phyloP scores from a whole-genome alignment of 2,113 vertebrate genomes.

The Oryzias melastigma region DNA sequence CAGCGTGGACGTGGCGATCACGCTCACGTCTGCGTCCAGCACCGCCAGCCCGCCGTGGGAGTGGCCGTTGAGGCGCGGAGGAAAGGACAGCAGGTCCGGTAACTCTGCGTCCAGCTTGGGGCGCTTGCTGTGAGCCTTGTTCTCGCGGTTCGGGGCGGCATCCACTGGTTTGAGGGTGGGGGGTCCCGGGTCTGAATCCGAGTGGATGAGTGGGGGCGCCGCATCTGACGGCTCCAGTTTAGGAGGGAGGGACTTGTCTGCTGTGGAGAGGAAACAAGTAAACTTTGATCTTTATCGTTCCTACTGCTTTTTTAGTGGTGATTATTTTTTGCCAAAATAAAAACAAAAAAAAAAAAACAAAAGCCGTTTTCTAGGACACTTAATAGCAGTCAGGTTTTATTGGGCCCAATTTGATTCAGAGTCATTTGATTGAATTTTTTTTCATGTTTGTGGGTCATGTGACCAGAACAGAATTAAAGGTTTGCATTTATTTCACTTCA shows the following conservation, averaged over 20 bases:
- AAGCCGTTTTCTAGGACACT: too few species aligned
- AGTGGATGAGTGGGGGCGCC: constrained; percentile 89
- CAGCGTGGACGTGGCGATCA: constrained; percentile 85
- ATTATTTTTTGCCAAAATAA: too few species aligned
- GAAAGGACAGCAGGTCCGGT: constrained; percentile 76
- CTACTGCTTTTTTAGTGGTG: too few species aligned
- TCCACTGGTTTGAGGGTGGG: constrained; percentile 96
- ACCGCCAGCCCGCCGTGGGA: constrained; percentile 81
- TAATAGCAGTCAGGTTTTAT: too few species aligned
- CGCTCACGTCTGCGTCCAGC: constrained; percentile 84
- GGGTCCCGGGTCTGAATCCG: constrained; percentile 89
- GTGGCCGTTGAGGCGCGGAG: constrained; percentile 85
- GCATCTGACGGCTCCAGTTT: constrained; percentile 95
- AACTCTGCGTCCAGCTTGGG: constrained; percentile 82
- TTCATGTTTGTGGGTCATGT: too few species aligned
- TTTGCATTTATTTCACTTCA: too few species aligned
- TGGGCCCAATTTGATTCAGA: too few species aligned
- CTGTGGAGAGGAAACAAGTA: constrained; percentile 66
- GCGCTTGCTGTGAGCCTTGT: constrained; percentile 78
- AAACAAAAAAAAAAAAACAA: too few species aligned
- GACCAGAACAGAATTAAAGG: too few species aligned
- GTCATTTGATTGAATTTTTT: too few species aligned
- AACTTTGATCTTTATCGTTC: too few species aligned
- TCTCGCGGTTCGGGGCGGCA: constrained; percentile 81
- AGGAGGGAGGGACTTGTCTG: constrained; percentile 95